Conservation (phyloP, 1,140 invertebrate genomes). For the Cherax destructor region DNA sequence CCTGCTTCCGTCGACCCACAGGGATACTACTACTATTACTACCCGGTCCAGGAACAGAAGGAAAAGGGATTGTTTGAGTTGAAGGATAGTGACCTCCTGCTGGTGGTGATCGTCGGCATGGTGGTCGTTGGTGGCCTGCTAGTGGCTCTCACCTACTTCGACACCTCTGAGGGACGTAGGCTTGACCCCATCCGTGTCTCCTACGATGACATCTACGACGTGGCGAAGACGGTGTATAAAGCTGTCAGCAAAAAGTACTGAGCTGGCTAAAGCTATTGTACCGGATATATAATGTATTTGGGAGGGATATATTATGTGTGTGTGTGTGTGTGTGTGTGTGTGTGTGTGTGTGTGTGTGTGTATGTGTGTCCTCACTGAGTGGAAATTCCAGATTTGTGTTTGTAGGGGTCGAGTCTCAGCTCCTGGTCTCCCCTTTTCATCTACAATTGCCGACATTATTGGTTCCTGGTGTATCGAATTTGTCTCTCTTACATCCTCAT, state of each 20-base stretch:
- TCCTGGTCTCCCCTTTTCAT: no score
- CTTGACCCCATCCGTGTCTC: constrained; percentile 25
- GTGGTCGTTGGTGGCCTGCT: constrained; percentile 36
- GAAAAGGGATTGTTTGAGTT: constrained; percentile 49
- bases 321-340: no score
- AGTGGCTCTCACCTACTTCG: constrained; percentile 24
- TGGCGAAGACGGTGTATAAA: constrained; percentile 28
- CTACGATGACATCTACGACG: constrained; percentile 42
- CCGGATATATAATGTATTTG: no score
- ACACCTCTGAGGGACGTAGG: not conserved
- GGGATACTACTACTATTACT: constrained; percentile 52
- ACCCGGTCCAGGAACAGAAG: constrained; percentile 49
- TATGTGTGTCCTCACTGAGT: no score
- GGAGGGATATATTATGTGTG: not conserved
- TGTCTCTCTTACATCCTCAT: no score
- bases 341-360: no score
- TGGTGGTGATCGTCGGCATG: constrained; percentile 9
- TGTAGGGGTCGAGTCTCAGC: no score
- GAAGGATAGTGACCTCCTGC: constrained; percentile 11
- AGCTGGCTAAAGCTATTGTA: not conserved
- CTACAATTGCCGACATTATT: no score
- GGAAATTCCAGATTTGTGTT: no score
- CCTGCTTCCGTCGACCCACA: constrained; percentile 5
- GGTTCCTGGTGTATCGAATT: no score
- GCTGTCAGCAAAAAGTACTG: constrained; percentile 36